phyloP scores from a whole-genome alignment of 2,113 vertebrate genomes.

The Aegotheles bennettii region DNA sequence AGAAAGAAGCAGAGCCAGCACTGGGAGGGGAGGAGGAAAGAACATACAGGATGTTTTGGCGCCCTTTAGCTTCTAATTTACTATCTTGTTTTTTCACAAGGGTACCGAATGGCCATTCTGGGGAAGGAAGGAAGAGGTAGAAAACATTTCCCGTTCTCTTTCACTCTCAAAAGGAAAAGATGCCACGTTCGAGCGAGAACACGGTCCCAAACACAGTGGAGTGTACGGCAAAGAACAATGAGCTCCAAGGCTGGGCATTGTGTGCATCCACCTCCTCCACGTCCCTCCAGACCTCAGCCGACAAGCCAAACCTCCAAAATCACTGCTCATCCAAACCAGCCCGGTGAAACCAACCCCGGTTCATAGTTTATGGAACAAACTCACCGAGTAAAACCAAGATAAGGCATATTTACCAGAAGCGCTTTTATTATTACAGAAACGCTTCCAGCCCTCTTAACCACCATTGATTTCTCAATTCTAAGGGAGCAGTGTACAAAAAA shows the following conservation, averaged over 20 bases:
- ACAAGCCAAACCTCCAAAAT: not conserved
- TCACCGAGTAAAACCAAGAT: not conserved
- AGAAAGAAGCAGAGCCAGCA: not conserved
- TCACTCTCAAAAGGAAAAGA: not conserved
- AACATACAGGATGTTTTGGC: not conserved
- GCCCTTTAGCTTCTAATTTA: not conserved
- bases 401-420: conserved; percentile 12
- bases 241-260: conserved; percentile 63
- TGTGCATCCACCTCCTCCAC: conserved; percentile 32
- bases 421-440: conserved; percentile 50
- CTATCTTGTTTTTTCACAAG: not conserved
- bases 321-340: not conserved
- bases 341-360: not conserved
- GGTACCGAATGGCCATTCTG: not conserved
- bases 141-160: not conserved
- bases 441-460: conserved; percentile 26
- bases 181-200: not conserved
- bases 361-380: not conserved
- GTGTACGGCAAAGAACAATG: conserved; percentile 72
- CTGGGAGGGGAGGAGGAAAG: not conserved
- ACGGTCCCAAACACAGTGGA: conserved; percentile 62
- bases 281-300: conserved; percentile 16
- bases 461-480: conserved; percentile 1
- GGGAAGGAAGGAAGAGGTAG: not conserved
- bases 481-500: conserved; percentile 1